phyloP scores from a whole-genome alignment of 2,797 vertebrate species.

The Nannoperca obscura region DNA sequence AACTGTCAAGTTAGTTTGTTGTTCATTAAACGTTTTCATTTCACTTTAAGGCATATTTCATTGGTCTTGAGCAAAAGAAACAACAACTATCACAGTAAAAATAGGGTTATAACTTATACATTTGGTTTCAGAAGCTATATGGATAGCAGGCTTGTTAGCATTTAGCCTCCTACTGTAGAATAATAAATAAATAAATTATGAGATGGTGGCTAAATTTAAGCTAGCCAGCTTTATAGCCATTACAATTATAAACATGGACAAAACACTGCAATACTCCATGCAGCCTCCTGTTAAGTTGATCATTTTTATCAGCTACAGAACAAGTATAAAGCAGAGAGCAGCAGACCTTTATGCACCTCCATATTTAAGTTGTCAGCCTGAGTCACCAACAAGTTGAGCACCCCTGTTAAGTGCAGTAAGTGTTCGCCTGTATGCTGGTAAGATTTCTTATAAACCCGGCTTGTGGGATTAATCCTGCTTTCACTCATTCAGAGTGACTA shows the following conservation, averaged over 20 bases:
- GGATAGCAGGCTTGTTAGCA: neutral
- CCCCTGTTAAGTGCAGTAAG: neutral
- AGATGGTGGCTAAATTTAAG: neutral
- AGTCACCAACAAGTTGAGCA: neutral
- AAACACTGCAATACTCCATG: neutral
- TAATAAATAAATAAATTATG: neutral
- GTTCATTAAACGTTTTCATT: neutral
- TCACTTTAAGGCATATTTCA: neutral
- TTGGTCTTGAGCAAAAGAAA: neutral
- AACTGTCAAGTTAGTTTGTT: neutral
- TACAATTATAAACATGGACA: neutral
- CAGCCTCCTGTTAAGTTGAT: neutral
- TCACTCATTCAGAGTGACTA: slow-evolving; percentile 1
- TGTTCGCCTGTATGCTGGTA: neutral
- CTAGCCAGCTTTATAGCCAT: no score
- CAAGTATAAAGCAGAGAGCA: neutral
- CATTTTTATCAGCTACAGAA: neutral
- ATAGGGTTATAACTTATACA: neutral
- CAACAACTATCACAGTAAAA: neutral
- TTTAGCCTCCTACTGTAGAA: neutral
- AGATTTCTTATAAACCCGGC: neutral
- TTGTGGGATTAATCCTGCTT: neutral
- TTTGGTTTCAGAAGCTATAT: neutral
- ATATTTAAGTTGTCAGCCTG: neutral
- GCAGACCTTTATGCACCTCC: neutral